A percentile compares a stretch with the other conserved stretches of the same genome.
These are phyloP conservation scores for Drosophila kohkoa DNA, from an alignment of 1,140 invertebrate genomes.

Conservation along the genomic window DNA sequence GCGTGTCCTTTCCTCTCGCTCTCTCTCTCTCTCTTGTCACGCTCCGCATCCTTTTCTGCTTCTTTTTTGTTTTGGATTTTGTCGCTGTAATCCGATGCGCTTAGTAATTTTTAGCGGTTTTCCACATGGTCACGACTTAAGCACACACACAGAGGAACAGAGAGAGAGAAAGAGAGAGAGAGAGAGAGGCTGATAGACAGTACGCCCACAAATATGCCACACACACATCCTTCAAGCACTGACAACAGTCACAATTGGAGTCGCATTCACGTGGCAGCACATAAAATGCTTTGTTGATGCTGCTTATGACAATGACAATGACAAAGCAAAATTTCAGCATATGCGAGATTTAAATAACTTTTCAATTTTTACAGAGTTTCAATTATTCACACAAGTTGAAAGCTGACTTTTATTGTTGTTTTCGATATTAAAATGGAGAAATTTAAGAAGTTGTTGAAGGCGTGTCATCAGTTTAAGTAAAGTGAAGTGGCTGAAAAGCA, in stretches of 20 bases:
- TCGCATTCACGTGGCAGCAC: too few relatives aligned
- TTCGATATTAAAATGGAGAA: not conserved
- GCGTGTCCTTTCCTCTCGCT: constrained; percentile 1
- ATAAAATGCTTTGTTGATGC: constrained; percentile 7
- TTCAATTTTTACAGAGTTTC: constrained; percentile 18
- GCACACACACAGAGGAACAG: constrained; percentile 1
- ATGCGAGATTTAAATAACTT: constrained; percentile 18
- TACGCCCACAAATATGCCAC: constrained; percentile 7
- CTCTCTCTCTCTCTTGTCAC: not conserved
- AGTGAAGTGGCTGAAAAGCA: not conserved
- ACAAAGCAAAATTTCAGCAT: not conserved
- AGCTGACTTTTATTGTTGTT: constrained; percentile 6
- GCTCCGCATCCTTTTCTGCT: not conserved
- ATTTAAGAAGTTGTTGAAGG: too few relatives aligned
- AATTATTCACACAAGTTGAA: constrained; percentile 3
- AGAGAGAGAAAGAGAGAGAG: not conserved
- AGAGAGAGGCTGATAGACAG: not conserved
- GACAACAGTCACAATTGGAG: constrained; percentile 3
- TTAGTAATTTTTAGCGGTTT: constrained; percentile 59
- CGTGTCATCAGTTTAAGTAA: too few relatives aligned
- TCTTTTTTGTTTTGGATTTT: constrained; percentile 17
- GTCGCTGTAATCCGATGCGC: constrained; percentile 66
- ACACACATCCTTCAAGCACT: constrained; percentile 11
- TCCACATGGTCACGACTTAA: constrained; percentile 42
- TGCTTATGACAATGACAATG: not conserved